These are phyloP conservation scores for Catostomus latipinnis DNA, from an alignment of 2,797 vertebrate genomes.

Conservation along the genomic window DNA sequence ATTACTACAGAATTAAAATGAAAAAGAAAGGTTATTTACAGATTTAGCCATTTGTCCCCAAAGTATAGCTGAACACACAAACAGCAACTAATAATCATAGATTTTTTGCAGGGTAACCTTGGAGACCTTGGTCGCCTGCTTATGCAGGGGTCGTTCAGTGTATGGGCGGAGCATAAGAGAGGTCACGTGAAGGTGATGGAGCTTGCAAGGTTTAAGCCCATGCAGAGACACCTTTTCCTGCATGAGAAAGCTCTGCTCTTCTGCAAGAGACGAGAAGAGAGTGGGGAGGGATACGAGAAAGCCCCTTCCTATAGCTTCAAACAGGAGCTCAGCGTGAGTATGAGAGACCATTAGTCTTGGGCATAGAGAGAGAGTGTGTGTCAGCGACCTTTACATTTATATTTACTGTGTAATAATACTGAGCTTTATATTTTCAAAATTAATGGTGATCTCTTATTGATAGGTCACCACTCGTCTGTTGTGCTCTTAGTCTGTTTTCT, in stretches of 20 bases:
- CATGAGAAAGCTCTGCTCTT: slow-evolving; percentile 96
- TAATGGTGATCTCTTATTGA: background rate
- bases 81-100: background rate
- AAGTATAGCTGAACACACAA: too few species aligned
- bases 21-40: too few species aligned
- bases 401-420: slow-evolving; percentile 1
- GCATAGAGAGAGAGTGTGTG: background rate
- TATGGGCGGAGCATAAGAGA: slow-evolving; percentile 98
- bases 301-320: slow-evolving; percentile 99
- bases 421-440: background rate
- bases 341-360: background rate
- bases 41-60: too few species aligned
- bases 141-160: slow-evolving; percentile 97
- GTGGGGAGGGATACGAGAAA: slow-evolving; percentile 96
- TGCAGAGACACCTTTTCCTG: slow-evolving; percentile 97
- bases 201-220: slow-evolving; percentile 96
- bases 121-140: slow-evolving; percentile 91
- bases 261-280: slow-evolving; percentile 97
- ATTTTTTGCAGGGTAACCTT: slow-evolving; percentile 85
- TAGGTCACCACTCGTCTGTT: background rate
- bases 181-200: slow-evolving; percentile 97
- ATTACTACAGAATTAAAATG: too few species aligned
- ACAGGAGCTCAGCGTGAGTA: slow-evolving; percentile 59
- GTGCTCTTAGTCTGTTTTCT: background rate
- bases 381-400: background rate